phyloP scores from a whole-genome alignment of 1,140 invertebrate genomes.

The Drosophila eugracilis region DNA sequence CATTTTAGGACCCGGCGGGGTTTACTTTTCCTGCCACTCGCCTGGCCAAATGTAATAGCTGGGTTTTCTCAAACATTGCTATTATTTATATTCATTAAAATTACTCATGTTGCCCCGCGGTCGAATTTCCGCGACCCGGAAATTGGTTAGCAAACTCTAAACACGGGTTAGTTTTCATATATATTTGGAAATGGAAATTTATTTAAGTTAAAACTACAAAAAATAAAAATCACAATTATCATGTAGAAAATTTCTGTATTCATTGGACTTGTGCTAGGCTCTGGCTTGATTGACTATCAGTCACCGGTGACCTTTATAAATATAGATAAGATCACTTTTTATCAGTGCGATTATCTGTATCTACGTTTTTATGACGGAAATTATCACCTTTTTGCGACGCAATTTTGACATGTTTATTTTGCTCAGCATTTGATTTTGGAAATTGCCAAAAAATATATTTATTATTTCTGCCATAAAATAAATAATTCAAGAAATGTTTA shows the following conservation, averaged over 20 bases:
- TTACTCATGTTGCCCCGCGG: not conserved
- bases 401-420: not conserved
- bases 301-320: slow-evolving; percentile 6
- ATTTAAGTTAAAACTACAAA: not conserved
- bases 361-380: not conserved
- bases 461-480: not conserved
- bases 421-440: not conserved
- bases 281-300: not conserved
- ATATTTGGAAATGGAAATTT: too few relatives aligned
- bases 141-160: not conserved
- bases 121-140: not conserved
- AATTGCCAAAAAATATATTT: not conserved
- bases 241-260: too few relatives aligned
- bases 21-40: slow-evolving; percentile 3
- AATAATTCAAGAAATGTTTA: too few relatives aligned
- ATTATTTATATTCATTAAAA: not conserved
- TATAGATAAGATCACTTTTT: slow-evolving; percentile 1
- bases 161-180: not conserved
- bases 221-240: not conserved
- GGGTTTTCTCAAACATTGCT: not conserved
- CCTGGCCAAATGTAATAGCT: not conserved
- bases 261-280: too few relatives aligned
- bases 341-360: not conserved
- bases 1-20: slow-evolving; percentile 55
- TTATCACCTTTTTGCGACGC: not conserved